Percentiles rank a stretch among this genome's conserved stretches.
phyloP scores from a whole-genome alignment of 2,888 invertebrate genomes.

The Tachina grossa region DNA sequence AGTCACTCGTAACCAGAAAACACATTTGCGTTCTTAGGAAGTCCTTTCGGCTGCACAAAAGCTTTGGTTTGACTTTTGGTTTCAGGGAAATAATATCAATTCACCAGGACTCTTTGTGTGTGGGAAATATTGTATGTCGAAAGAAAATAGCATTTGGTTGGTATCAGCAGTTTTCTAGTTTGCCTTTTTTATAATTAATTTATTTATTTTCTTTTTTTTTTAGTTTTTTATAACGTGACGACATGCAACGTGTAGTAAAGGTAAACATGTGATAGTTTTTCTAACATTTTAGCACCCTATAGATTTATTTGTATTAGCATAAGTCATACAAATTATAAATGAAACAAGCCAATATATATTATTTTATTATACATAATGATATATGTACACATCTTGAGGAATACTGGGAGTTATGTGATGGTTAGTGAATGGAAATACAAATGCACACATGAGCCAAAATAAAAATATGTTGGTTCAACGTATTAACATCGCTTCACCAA shows the following conservation, averaged over 20 bases:
- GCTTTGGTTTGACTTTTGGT: conserved; percentile 52
- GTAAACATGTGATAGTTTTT: conserved; percentile 27
- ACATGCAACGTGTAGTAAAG: conserved; percentile 80
- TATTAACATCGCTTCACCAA: too few species aligned
- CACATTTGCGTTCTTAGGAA: conserved; percentile 44
- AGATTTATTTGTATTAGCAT: neutral
- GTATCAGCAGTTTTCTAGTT: conserved; percentile 76
- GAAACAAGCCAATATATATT: too few species aligned
- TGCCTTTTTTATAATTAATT: conserved; percentile 29
- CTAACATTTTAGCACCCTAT: conserved; percentile 28
- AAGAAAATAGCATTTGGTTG: conserved; percentile 70
- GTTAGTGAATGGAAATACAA: too few species aligned
- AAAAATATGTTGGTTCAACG: too few species aligned
- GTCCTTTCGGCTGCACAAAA: conserved; percentile 31
- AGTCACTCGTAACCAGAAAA: conserved; percentile 53
- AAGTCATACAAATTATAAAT: too few species aligned
- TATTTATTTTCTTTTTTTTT: conserved; percentile 26
- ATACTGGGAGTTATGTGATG: too few species aligned
- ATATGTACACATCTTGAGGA: too few species aligned
- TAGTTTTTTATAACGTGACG: conserved; percentile 81
- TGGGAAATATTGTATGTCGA: conserved; percentile 27
- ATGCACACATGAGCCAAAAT: too few species aligned
- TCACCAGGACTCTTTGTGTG: conserved; percentile 45
- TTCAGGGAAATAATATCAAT: conserved; percentile 24
- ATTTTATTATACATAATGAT: too few species aligned